These are phyloP conservation scores for Pristionchus entomophagus DNA, from an alignment of 2,888 invertebrate genomes.

Conservation along the genomic window DNA sequence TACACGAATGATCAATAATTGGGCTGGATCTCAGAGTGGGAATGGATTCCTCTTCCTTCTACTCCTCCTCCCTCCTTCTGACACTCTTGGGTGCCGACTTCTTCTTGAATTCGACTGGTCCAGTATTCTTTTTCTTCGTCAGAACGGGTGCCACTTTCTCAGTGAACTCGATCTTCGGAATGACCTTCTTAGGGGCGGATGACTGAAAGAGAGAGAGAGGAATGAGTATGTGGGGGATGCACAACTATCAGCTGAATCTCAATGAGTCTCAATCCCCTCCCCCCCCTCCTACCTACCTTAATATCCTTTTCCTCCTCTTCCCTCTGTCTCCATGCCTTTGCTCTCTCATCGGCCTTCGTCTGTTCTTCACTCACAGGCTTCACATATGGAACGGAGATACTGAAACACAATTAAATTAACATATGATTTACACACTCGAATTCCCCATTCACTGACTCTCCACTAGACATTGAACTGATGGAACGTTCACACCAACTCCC, in stretches of 20 bases:
- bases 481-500: too few species aligned
- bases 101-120: constrained; percentile 64
- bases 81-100: constrained; percentile 54
- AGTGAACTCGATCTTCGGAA: constrained; percentile 60
- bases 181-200: constrained; percentile 12
- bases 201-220: constrained; percentile 2
- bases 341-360: constrained; percentile 36
- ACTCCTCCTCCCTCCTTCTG: constrained; percentile 55
- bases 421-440: not conserved
- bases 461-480: too few species aligned
- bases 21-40: not conserved
- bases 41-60: not conserved
- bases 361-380: constrained; percentile 28
- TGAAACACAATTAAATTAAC: not conserved
- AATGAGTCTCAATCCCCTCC: too few species aligned
- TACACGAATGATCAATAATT: not conserved
- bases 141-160: constrained; percentile 59
- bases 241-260: too few species aligned
- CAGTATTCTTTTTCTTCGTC: constrained; percentile 60
- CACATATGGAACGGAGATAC: constrained; percentile 1
- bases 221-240: too few species aligned
- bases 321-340: constrained; percentile 14
- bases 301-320: constrained; percentile 1
- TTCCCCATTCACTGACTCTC: too few species aligned
- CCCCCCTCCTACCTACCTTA: not conserved